These are phyloP conservation scores for Pasiphila rectangulata DNA, from an alignment of 2,888 invertebrate genomes.

Conservation along the genomic window DNA sequence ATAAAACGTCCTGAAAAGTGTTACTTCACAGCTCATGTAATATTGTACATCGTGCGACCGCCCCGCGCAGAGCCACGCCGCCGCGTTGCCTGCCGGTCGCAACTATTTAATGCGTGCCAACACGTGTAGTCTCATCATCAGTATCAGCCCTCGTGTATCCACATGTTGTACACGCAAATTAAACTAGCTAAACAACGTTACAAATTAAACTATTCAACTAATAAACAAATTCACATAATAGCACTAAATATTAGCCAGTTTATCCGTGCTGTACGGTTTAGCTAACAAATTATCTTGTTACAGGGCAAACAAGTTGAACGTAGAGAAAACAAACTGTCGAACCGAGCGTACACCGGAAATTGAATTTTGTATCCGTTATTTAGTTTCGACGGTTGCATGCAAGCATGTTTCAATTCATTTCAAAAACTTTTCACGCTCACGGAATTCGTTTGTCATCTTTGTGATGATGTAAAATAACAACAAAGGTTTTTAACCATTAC, in stretches of 20 bases:
- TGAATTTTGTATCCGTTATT: constrained; percentile 42
- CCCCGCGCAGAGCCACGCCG: no score
- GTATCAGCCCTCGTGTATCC: no score
- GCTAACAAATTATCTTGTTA: constrained; percentile 20
- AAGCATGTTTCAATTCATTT: constrained; percentile 16
- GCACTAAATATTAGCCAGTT: constrained; percentile 1
- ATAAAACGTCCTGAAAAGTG: no score
- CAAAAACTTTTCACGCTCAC: constrained; percentile 6
- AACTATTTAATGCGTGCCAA: no score
- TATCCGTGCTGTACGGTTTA: not conserved
- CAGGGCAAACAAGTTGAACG: constrained; percentile 20
- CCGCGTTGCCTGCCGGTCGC: no score
- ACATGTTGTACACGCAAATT: not conserved
- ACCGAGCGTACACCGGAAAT: constrained; percentile 35
- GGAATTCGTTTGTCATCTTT: constrained; percentile 2
- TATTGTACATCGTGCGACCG: no score
- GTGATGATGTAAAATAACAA: not conserved
- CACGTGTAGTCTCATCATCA: no score
- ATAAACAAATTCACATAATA: constrained; percentile 5
- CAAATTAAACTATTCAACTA: constrained; percentile 2
- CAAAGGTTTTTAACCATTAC: no score
- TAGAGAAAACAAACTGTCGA: constrained; percentile 34
- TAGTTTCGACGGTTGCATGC: constrained; percentile 24
- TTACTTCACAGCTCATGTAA: no score
- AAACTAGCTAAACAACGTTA: no score